Conservation (phyloP, 2,888 invertebrate species). For the Mesorhabditis sp. region DNA sequence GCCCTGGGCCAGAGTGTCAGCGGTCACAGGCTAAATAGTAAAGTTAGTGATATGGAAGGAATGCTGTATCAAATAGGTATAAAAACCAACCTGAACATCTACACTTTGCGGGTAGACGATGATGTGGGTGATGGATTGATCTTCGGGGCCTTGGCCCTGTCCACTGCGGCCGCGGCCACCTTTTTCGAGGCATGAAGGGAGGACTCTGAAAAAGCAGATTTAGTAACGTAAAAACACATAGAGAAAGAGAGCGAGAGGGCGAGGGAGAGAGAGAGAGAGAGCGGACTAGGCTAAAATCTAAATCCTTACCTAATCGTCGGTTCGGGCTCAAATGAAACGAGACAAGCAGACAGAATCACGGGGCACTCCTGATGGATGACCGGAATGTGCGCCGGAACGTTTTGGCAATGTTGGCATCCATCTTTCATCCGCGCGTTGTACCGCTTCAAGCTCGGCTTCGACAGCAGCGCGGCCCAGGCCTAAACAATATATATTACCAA, state of each 20-base stretch:
- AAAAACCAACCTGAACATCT: slow-evolving; percentile 73
- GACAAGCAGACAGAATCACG: slow-evolving; percentile 91
- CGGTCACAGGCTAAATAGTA: slow-evolving; percentile 4
- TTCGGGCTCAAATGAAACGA: slow-evolving; percentile 87
- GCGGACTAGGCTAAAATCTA: not conserved
- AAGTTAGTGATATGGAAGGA: too few species aligned
- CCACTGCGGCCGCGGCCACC: not conserved
- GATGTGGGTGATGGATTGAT: slow-evolving; percentile 94
- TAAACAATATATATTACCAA: slow-evolving; percentile 14
- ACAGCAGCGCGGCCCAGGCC: slow-evolving; percentile 54
- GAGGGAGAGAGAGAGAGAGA: too few species aligned
- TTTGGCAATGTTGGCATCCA: not conserved
- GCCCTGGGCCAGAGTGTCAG: slow-evolving; percentile 12
- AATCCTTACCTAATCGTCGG: slow-evolving; percentile 21
- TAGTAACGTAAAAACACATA: not conserved
- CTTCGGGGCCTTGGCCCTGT: slow-evolving; percentile 87
- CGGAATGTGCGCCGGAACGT: not conserved
- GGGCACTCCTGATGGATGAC: slow-evolving; percentile 69
- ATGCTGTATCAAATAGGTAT: too few species aligned
- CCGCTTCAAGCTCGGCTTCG: slow-evolving; percentile 38
- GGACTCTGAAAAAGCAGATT: not conserved
- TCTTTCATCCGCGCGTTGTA: slow-evolving; percentile 38
- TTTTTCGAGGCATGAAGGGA: not conserved
- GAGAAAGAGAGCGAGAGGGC: not conserved
- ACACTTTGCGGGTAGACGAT: slow-evolving; percentile 96